Evolutionary conservation across 2,797 vertebrate species (phyloP).

Genomic region (Melanotaenia pygmaea): DNA sequence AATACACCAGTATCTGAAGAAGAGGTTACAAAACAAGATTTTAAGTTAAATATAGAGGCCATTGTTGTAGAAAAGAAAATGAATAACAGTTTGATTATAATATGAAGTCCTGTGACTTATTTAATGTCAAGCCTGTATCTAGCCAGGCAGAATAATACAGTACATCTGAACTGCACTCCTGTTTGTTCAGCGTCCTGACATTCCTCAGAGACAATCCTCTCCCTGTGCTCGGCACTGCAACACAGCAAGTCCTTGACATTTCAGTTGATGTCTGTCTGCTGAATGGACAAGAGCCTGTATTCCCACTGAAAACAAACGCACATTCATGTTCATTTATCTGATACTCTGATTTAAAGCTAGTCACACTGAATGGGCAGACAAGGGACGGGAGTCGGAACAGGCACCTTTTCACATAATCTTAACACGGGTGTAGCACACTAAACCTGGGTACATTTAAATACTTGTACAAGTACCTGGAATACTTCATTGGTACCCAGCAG

Average conservation of each 20-base stretch:
- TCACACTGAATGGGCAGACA: not conserved
- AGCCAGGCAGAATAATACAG: slow-evolving; percentile 26
- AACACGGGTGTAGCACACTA: not conserved
- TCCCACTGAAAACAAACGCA: slow-evolving; percentile 46
- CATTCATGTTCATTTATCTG: slow-evolving; percentile 43
- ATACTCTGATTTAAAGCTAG: slow-evolving; percentile 16
- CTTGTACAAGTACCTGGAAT: not conserved
- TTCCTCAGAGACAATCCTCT: slow-evolving; percentile 68
- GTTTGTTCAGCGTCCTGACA: slow-evolving; percentile 59
- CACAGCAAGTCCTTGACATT: slow-evolving; percentile 68
- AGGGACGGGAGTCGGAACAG: not conserved
- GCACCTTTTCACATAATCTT: not conserved
- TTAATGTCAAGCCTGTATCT: not conserved
- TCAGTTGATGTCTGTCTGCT: slow-evolving; percentile 50
- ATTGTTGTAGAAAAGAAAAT: not conserved
- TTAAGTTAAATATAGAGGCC: slow-evolving; percentile 3
- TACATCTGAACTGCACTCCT: slow-evolving; percentile 39
- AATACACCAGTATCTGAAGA: slow-evolving; percentile 39
- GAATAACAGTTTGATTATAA: not conserved
- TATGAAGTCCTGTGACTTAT: slow-evolving; percentile 15
- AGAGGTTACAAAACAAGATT: not conserved
- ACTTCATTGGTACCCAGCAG: not conserved
- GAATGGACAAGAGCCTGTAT: slow-evolving; percentile 42
- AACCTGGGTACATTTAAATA: not conserved
- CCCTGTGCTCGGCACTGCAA: slow-evolving; percentile 50